These are phyloP conservation scores for Sardina pilchardus DNA, from an alignment of 2,113 vertebrate genomes.

Conservation along the genomic window DNA sequence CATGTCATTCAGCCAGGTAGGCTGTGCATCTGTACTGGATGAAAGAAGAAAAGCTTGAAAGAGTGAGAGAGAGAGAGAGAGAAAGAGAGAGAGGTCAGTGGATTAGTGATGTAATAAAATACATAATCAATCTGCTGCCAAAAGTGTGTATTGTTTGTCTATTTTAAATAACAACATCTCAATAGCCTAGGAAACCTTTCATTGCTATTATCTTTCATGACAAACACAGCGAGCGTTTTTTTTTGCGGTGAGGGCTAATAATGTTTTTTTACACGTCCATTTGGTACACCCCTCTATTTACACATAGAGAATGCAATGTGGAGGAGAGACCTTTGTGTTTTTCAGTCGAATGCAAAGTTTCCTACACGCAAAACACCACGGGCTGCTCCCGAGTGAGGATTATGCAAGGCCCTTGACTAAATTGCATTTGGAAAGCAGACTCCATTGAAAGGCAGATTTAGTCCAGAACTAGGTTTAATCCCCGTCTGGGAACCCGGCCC, in stretches of 20 bases:
- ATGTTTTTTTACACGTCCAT: not conserved
- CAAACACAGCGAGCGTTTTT: not conserved
- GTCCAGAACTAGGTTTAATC: constrained; percentile 1
- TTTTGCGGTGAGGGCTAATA: not conserved
- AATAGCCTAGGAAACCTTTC: too few species aligned
- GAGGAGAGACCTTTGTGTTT: not conserved
- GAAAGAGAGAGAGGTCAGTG: not conserved
- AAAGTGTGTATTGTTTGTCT: not conserved
- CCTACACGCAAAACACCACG: not conserved
- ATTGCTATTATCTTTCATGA: not conserved
- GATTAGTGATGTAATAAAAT: not conserved
- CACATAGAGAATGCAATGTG: not conserved
- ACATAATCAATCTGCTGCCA: not conserved
- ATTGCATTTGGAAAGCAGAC: constrained; percentile 12
- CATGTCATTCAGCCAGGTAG: not conserved
- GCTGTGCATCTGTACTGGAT: not conserved
- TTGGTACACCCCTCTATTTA: not conserved
- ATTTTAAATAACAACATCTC: not conserved
- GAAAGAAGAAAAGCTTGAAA: not conserved
- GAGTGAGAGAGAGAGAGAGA: not conserved
- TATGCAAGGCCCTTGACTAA: constrained; percentile 5
- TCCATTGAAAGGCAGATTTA: not conserved
- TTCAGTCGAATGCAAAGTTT: not conserved
- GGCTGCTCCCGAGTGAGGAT: not conserved
- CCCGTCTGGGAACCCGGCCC: not conserved